Evolutionary conservation across 2,113 vertebrate species (phyloP), one percentile per base, ranked within the genome.

Genomic region (Origma solitaria): DNA sequence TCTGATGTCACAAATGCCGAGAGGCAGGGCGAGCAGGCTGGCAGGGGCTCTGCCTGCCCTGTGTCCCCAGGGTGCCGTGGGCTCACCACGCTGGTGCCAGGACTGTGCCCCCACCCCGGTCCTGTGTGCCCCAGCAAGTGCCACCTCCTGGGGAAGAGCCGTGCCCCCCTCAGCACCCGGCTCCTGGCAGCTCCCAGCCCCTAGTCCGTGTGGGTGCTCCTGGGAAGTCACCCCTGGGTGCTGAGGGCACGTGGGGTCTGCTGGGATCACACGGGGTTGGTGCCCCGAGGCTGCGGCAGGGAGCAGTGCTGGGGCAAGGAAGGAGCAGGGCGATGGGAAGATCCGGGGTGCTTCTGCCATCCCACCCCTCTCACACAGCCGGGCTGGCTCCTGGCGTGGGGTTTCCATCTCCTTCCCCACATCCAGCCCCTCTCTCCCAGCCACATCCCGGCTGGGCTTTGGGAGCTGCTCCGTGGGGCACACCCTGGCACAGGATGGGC

Each of bases 1-100:
- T 50, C 93, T 86, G 93, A 95, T 86, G 85, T 81, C 7, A 15
- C 71, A 47, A 82, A 49, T 8, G 75, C 91, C 37, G 91, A 87
- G 54, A 94, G 91, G 68, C 70, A 31, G 89, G 72, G 42, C 44
- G 22, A 44, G 60, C 58, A 4, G 64, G 42, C 71, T 37, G 71
- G 30, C 61, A 79, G 4, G 50, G 71, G 61, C 2, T 4, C 62
- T 58, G 21, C 24, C 44, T n/a, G 75, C 58, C 45, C 47, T 3
- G 1, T n/a, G 83, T 47, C 76, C 87, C 72, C 89, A 21, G 24
- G 54, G 71, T 53, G 64, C 37, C 54, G 24, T 1, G 15, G 60
- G 51, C 40, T 62, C 75, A 15, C 33, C 1, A 0, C 28, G 5
- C 7, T 12, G 6, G 21, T 27, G 38, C 69, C 51, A 27, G 44